Percentiles rank a stretch among this genome's conserved stretches.
Conservation (phyloP, 2,113 vertebrate genomes). For the Panthera uncia region DNA sequence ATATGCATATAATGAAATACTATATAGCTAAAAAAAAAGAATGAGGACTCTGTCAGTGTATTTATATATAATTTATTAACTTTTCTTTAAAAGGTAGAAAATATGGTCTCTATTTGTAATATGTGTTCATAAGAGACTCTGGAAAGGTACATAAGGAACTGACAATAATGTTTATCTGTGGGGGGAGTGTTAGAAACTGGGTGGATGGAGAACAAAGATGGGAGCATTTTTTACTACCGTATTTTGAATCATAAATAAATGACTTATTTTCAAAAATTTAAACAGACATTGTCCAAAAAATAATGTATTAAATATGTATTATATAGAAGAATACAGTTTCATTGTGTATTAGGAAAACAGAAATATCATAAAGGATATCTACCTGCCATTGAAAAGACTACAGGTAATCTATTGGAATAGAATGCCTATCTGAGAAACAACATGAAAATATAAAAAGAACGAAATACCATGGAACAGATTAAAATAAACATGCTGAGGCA, state of each 20-base stretch:
- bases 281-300: not conserved
- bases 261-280: not conserved
- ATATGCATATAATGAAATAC: not conserved
- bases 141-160: not conserved
- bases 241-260: slow-evolving; percentile 11
- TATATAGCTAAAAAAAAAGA: not conserved
- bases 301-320: not conserved
- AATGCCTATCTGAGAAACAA: not conserved
- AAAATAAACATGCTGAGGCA: not conserved
- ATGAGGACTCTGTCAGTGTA: not conserved
- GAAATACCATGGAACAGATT: not conserved
- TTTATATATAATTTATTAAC: slow-evolving; percentile 18
- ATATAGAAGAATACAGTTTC: not conserved
- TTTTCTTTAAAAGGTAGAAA: not conserved
- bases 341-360: slow-evolving; percentile 31
- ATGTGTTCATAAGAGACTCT: not conserved
- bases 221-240: not conserved
- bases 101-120: not conserved
- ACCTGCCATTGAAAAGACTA: not conserved
- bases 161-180: not conserved
- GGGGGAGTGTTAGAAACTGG: not conserved
- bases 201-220: not conserved
- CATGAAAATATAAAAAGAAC: not conserved
- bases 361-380: not conserved
- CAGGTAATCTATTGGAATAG: not conserved